These are phyloP conservation scores for Holacanthella duospinosa DNA, from an alignment of 2,888 invertebrate genomes.

Conservation along the genomic window DNA sequence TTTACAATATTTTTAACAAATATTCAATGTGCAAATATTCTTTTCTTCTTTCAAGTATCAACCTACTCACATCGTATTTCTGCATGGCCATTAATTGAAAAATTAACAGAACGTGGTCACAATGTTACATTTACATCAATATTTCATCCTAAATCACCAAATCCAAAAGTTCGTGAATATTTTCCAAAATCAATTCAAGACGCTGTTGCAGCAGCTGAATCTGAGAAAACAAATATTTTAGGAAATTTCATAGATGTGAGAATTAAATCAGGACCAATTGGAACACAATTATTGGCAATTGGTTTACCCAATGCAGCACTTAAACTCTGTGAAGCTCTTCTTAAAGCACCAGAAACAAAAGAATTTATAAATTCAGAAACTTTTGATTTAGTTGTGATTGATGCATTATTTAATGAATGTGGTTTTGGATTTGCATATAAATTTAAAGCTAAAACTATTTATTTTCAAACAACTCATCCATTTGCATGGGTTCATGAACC, in stretches of 20 bases:
- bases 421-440: constrained; percentile 14
- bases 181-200: neutral
- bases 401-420: constrained; percentile 18
- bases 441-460: constrained; percentile 12
- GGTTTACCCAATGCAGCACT: neutral
- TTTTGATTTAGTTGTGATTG: constrained; percentile 18
- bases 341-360: neutral
- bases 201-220: neutral
- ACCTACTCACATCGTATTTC: neutral
- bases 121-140: neutral
- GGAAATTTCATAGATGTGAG: neutral
- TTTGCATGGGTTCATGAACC: constrained; percentile 8
- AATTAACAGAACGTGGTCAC: neutral
- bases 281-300: neutral
- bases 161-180: neutral
- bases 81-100: neutral
- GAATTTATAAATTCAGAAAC: neutral
- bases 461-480: constrained; percentile 10
- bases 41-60: neutral
- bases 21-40: neutral
- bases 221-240: neutral
- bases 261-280: neutral
- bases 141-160: neutral
- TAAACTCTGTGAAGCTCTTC: neutral
- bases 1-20: too few relatives aligned